Evolutionary conservation across 2,113 vertebrate species (phyloP), one percentile per base, ranked within the genome.

Genomic region (Myiozetetes cayanensis): DNA sequence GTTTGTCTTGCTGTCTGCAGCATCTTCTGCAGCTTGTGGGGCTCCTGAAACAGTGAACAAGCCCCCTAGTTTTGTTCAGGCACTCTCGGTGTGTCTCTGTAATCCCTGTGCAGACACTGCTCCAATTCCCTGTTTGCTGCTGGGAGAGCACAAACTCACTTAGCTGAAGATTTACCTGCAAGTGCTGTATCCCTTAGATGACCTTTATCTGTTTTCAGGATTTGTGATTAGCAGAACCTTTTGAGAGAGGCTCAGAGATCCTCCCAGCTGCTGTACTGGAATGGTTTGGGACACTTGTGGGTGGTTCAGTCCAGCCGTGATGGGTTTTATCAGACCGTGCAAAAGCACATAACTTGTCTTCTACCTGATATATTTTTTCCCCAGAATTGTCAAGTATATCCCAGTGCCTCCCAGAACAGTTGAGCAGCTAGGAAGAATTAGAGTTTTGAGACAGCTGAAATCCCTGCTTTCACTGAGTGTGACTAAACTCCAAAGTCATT

Each of bases 1-100:
- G 39, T 33, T 37, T 39, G 17, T 44, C 30, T 47, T 74, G 56
- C 55, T 43, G 44, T 8, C 21, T 44, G 9, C 22, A 50, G 53
- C 20, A 6, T 0, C 2, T 55, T 31, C 35, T 77, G 67, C 24
- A 11, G 6, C 9, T 35, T 12, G 7, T 0, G 30, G 13, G 49
- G 28, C 33, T 67, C 25, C 33, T 50, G 50, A 27, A 55, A 8
- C 6, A 7, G 1, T 13, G 41, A 9, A 12, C 14, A 9, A 6
- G 4, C 27, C 47, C 19, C 19, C 22, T 35, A 16, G 19, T 33
- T 39, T 10, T 49, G 31, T 16, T 37, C 2, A 3, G 39, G 11
- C 9, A 0, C 47, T 74, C 70, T 49, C 41, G 9, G 4, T 16
- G 14, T 24, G 8, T 6, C 21, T 7, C 4, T 14, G 31, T 55